phyloP scores from a whole-genome alignment of 2,113 vertebrate genomes.

The Tonatia bakeri region DNA sequence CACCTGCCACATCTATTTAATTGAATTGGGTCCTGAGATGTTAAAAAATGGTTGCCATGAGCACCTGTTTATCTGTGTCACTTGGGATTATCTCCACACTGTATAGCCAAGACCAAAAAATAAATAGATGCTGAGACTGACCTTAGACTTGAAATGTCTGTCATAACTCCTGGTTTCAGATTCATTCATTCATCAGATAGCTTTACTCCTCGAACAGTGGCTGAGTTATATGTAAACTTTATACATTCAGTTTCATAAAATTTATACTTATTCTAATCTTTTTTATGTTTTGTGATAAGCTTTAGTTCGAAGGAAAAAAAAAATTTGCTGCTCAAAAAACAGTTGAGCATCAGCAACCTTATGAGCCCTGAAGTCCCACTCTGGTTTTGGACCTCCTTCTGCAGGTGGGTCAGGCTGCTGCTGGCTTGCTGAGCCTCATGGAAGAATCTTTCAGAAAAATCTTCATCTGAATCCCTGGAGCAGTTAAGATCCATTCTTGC shows the following conservation, averaged over 20 bases:
- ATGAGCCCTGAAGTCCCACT: neutral
- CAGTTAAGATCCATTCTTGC: neutral
- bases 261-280: neutral
- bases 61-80: neutral
- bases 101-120: neutral
- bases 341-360: neutral
- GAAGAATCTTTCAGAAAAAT: neutral
- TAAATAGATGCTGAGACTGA: neutral
- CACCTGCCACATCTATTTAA: neutral
- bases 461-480: neutral
- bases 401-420: no score
- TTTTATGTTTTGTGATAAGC: neutral
- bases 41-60: conserved; percentile 8
- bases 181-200: neutral
- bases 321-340: neutral
- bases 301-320: neutral
- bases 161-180: neutral
- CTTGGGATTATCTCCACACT: neutral
- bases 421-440: neutral
- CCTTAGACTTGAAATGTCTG: neutral
- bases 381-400: neutral
- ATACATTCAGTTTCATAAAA: neutral
- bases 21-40: neutral
- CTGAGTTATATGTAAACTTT: neutral
- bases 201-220: neutral